phyloP scores from a whole-genome alignment of 2,888 invertebrate genomes.

The Coenonympha arcania region DNA sequence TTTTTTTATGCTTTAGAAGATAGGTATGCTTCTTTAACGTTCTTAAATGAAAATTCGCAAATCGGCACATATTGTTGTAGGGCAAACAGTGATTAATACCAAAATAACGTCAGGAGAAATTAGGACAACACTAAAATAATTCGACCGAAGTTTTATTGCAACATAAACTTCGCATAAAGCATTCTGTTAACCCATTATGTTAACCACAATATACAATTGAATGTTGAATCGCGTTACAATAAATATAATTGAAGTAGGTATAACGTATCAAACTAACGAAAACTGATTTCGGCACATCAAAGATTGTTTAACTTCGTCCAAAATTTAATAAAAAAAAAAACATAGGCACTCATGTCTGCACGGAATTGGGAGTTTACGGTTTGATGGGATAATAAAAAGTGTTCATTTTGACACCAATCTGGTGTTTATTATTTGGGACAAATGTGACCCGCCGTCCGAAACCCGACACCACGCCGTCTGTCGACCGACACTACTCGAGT shows the following conservation, averaged over 20 bases:
- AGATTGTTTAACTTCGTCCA: conserved; percentile 49
- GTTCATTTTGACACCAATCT: conserved; percentile 71
- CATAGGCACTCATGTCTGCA: conserved; percentile 49
- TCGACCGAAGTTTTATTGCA: conserved; percentile 47
- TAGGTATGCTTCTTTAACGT: no score
- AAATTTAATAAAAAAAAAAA: conserved; percentile 67
- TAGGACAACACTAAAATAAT: conserved; percentile 44
- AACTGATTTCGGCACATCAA: conserved; percentile 46
- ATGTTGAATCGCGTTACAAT: conserved; percentile 37
- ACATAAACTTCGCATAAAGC: conserved; percentile 44
- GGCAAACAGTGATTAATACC: conserved; percentile 37
- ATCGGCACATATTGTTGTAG: conserved; percentile 32
- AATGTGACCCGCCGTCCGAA: conserved; percentile 66
- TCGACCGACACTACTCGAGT: conserved; percentile 60
- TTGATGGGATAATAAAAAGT: conserved; percentile 69
- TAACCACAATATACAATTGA: conserved; percentile 41
- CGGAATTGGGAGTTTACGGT: conserved; percentile 55
- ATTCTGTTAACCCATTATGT: conserved; percentile 40
- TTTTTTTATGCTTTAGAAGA: no score
- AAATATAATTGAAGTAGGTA: conserved; percentile 29
- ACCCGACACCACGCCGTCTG: conserved; percentile 64
- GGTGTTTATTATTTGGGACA: conserved; percentile 71
- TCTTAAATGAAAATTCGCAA: conserved; percentile 15
- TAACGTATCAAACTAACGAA: conserved; percentile 36
- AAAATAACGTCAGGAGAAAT: conserved; percentile 41